Base-by-base conservation (phyloP, 2,888 invertebrate genomes). In the Anoplius nigerrimus region DNA sequence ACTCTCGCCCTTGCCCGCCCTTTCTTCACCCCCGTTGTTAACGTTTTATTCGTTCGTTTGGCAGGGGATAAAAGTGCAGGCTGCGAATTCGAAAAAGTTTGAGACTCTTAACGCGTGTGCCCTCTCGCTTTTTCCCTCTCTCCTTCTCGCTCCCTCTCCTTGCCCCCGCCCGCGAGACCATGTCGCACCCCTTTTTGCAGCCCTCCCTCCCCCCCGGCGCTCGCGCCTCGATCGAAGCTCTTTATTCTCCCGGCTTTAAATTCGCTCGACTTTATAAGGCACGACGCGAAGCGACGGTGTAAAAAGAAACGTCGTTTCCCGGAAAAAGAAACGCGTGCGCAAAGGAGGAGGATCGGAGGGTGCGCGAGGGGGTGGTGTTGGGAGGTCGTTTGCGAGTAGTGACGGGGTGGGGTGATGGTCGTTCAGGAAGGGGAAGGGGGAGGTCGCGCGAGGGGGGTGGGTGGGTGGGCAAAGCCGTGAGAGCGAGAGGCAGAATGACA, bases 231-330 rank as follows among this genome's bases (percentile, higher is more conserved):
- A 20, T 18, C 65, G 56, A 59, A 54, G 65, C 24, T 56, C 62
- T 42, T 48, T 48, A 45, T 21, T 42, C 62, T 34, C 34, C 34
- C 34, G 34, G 34, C 34, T 34, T 34, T 34, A 34, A 34, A 48
- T 55, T 58, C 34, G 64, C 58, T 52, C 64, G 34, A 18, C 42
- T 16, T n/a, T n/a, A 27, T 13, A 43, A 24, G 18, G 46, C 56
- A 46, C 43, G 51, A 56, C 62, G 62, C 65, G 69, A 66, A 54
- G 58, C 61, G 65, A 62, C 67, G 48, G n/a, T 59, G 67, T 56
- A 72, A 55, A 69, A 72, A 62, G 69, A 68, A 69, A 68, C 67
- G 68, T 62, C 66, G 73, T 67, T 71, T 69, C 66, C 66, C 58
- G 64, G 74, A 66, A 70, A 69, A 71, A 69, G 69, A 71, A 68